Conservation (phyloP, 2,888 invertebrate genomes). For the Andricus curvator region DNA sequence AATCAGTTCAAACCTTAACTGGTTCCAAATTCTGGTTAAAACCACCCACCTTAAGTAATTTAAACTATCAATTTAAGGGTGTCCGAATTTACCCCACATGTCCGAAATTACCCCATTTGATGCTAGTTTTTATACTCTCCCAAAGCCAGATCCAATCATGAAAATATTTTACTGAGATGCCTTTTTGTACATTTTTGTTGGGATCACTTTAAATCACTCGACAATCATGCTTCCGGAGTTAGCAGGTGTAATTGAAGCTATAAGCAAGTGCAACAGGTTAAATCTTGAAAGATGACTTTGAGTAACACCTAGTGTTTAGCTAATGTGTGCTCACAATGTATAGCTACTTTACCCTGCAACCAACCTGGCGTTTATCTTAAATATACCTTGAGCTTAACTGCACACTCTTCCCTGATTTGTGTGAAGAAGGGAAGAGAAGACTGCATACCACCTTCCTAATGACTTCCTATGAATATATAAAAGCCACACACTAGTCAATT, state of each 20-base stretch:
- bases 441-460: neutral
- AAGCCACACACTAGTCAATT: neutral
- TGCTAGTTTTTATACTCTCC: too few relatives aligned
- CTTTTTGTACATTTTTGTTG: too few relatives aligned
- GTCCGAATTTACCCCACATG: too few relatives aligned
- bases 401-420: conserved; percentile 4
- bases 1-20: too few relatives aligned
- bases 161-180: too few relatives aligned
- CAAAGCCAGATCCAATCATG: too few relatives aligned
- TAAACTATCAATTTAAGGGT: too few relatives aligned
- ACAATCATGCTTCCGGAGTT: neutral
- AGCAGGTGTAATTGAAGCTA: neutral
- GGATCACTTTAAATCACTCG: neutral
- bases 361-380: conserved; percentile 5
- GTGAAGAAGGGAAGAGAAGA: neutral
- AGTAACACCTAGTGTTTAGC: neutral
- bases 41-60: too few relatives aligned
- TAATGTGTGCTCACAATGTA: conserved; percentile 2
- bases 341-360: neutral
- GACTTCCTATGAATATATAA: neutral
- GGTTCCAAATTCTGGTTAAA: too few relatives aligned
- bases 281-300: neutral
- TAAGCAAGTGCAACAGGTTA: neutral
- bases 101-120: too few relatives aligned
- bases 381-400: neutral